These are phyloP conservation scores for Trypoxylus dichotomus DNA, from an alignment of 1,140 invertebrate species.

Conservation along the genomic window DNA sequence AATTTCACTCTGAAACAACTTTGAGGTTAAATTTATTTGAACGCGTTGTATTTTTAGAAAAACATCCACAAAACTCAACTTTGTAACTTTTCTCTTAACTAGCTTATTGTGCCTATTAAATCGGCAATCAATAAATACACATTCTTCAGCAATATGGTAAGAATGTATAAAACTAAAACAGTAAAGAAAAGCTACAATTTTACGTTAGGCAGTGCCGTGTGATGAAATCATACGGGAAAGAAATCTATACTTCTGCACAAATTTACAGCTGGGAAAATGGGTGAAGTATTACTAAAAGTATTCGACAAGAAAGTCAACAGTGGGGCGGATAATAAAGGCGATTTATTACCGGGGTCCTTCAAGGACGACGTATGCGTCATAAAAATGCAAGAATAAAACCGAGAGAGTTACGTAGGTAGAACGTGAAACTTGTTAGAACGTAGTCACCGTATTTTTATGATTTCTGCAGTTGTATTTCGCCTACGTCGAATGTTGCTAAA, in stretches of 20 bases:
- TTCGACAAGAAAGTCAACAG: slow-evolving; percentile 14
- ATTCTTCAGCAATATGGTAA: too few species aligned
- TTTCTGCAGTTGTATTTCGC: neutral
- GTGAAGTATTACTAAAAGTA: neutral
- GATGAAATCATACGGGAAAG: neutral
- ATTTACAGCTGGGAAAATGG: slow-evolving; percentile 14
- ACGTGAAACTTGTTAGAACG: neutral
- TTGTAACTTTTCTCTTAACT: too few species aligned
- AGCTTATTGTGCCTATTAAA: too few species aligned
- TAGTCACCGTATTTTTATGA: neutral
- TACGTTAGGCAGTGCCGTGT: neutral
- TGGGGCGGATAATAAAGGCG: slow-evolving; percentile 1
- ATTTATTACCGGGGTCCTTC: slow-evolving; percentile 1
- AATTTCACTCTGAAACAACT: too few species aligned
- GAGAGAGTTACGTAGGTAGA: neutral
- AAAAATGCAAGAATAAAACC: neutral
- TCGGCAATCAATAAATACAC: too few species aligned
- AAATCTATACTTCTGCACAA: neutral
- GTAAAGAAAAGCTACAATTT: neutral
- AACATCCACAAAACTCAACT: too few species aligned
- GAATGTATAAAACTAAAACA: too few species aligned
- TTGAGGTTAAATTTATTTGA: too few species aligned
- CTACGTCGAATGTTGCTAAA: neutral
- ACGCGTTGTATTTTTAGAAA: too few species aligned
- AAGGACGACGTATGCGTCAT: slow-evolving; percentile 5